Evolutionary conservation across 2,797 vertebrate species (phyloP), one percentile per base, ranked within the genome.

Genomic region (Bradypus variegatus): DNA sequence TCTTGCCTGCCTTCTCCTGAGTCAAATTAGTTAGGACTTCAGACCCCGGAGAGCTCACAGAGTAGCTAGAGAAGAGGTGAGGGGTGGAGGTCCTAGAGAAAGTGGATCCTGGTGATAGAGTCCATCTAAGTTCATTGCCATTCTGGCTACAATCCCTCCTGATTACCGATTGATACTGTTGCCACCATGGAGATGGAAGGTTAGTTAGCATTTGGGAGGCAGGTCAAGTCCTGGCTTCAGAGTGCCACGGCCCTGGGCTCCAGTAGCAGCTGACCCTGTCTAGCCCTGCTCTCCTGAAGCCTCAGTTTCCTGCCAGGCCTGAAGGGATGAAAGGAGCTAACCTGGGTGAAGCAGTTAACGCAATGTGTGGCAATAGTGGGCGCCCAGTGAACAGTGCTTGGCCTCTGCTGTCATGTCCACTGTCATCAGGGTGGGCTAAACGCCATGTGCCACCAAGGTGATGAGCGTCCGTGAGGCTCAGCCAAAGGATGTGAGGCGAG

Each of bases 401-500:
- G 33, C 73, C 82, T 38, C 60, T 53, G 27, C 21, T 27, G 27
- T 31, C 12, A 9, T 1, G 0, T 27, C 64, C 13, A 0, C 19
- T 11, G 1, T 2, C 1, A 14, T 31, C 4, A 0, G 6, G 11
- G 53, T 13, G 15, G 62, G 58, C 14, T 33, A 36, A 36, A 89
- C n/a, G 72, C n/a, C 9, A 4, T 1, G 2, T 50, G 64, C 65
- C 27, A 3, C 50, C n/a, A 18, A 18, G 58, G 12, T 12, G 10
- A 36, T 14, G 8, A 67, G 33, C 18, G 4, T 77, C 85, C 38
- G 48, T 13, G 55, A 8, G 45, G n/a, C 50, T 86, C 5, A 3
- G 23, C 80, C 45, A 50, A 31, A 55, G 36, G 58, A 77, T 31
- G 48, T 48, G 12, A 1, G n/a, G 45, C n/a, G n/a, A 84, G 48